phyloP scores from a whole-genome alignment of 2,113 vertebrate species.

The Carassius carassius region DNA sequence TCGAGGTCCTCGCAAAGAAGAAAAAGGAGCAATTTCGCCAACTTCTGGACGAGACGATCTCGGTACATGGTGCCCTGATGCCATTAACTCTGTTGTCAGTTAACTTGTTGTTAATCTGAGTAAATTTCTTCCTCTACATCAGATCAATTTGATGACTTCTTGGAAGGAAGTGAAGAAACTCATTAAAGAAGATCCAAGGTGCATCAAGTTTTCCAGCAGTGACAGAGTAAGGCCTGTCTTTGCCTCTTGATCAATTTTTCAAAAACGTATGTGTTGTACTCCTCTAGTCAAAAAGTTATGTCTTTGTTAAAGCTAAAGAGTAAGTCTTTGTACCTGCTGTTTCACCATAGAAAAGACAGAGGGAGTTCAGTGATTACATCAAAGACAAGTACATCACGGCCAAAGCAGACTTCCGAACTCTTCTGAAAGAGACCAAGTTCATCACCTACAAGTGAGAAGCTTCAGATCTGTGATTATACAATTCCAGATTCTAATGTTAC shows the following conservation, averaged over 20 bases:
- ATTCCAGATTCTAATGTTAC: background rate
- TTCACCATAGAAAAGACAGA: slow-evolving; percentile 81
- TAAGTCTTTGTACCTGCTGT: background rate
- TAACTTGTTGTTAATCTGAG: background rate
- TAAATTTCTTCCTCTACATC: slow-evolving; percentile 44
- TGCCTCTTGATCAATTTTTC: background rate
- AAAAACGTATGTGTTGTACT: background rate
- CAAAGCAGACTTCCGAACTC: slow-evolving; percentile 89
- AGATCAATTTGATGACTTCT: slow-evolving; percentile 88
- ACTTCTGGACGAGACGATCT: slow-evolving; percentile 85
- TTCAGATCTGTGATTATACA: background rate
- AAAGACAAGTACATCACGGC: slow-evolving; percentile 90
- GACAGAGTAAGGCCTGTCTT: slow-evolving; percentile 78
- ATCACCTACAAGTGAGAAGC: slow-evolving; percentile 84
- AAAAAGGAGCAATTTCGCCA: slow-evolving; percentile 89
- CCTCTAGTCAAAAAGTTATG: background rate
- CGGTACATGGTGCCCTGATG: slow-evolving; percentile 61
- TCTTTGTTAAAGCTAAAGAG: background rate
- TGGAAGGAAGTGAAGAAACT: slow-evolving; percentile 92
- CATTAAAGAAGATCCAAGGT: slow-evolving; percentile 89
- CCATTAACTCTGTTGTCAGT: background rate
- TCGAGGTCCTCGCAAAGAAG: slow-evolving; percentile 88
- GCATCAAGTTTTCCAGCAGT: slow-evolving; percentile 88
- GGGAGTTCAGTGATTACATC: slow-evolving; percentile 90
- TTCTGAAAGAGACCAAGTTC: slow-evolving; percentile 91